Evolutionary conservation across 2,113 vertebrate species (phyloP), one percentile per base, ranked within the genome.

Genomic region (Clarias batrachus): DNA sequence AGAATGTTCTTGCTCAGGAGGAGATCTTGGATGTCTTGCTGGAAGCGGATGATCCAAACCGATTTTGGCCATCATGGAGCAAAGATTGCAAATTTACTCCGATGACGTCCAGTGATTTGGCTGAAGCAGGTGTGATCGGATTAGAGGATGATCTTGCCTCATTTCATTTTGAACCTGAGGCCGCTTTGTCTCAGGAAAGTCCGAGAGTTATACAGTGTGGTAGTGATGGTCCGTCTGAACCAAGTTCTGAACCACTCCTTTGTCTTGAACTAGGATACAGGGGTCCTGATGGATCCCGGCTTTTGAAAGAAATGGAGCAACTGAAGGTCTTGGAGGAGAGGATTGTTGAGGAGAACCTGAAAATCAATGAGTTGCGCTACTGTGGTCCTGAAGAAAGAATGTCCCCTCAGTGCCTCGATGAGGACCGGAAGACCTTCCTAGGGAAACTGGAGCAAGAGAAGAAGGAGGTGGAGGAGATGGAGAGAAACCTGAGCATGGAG

Each of bases 1-100:
- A 96, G 78, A 83, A 79, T 9, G 92, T 94, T n/a, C 83, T 95
- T 52, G 92, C 87, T 73, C 94, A 95, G 88, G 94, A 95, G 74
- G 90, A 91, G 3, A 88, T 90, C 33, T 85, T 96, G 27, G 93
- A 95, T n/a, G 89, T 83, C 3, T 89, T 95, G 57, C 63, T 95
- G 79, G 88, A 89, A 68, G 68, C 86, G 0, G 93, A 93, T 87
- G 87, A 78, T 10, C 6, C 25, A 2, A 19, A 76, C 37, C 41
- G 81, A 65, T 85, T 78, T 1, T 94, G 92, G 92, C 77, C 82
- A 0, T 21, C 52, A 16, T 93, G 93, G 92, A 88, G 86, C 41
- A 76, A 70, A 16, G 89, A 89, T 57, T 85, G 81, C 2, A 90
- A 90, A 59, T 60, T 65, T 87, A 87, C 87, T 0, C 54, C 94